Evolutionary conservation across 2,888 invertebrate species (phyloP).

Genomic region (Peribatodes rhomboidaria): DNA sequence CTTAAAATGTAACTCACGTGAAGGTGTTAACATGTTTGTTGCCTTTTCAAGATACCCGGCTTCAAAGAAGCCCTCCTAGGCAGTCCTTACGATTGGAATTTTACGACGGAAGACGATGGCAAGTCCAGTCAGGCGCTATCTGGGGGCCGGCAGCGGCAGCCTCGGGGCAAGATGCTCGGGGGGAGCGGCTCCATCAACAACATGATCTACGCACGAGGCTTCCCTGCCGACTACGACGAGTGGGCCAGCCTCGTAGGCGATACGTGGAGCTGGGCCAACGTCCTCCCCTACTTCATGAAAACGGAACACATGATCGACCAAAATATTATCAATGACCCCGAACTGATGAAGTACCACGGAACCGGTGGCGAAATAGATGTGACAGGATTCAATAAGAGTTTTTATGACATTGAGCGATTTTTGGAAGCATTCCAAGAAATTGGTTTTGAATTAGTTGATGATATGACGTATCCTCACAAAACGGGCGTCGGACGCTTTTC

Average conservation of each 20-base stretch:
- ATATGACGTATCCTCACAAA: slow-evolving; percentile 71
- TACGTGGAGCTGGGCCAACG: slow-evolving; percentile 70
- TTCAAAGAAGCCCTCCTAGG: slow-evolving; percentile 58
- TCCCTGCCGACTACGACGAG: slow-evolving; percentile 71
- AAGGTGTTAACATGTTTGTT: not conserved
- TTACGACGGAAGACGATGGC: slow-evolving; percentile 65
- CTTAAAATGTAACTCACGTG: not conserved
- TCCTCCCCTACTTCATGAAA: slow-evolving; percentile 72
- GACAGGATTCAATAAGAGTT: slow-evolving; percentile 55
- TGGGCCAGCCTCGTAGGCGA: slow-evolving; percentile 66
- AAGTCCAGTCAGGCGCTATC: slow-evolving; percentile 65
- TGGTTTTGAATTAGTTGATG: slow-evolving; percentile 66
- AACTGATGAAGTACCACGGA: slow-evolving; percentile 66
- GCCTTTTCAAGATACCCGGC: slow-evolving; percentile 65
- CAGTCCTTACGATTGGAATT: slow-evolving; percentile 74
- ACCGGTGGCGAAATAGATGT: slow-evolving; percentile 71
- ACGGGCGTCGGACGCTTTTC: slow-evolving; percentile 75
- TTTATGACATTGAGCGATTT: slow-evolving; percentile 55
- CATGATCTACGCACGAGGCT: slow-evolving; percentile 77
- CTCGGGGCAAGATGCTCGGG: slow-evolving; percentile 74
- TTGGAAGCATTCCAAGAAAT: slow-evolving; percentile 69
- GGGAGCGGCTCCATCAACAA: slow-evolving; percentile 75
- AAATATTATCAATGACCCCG: slow-evolving; percentile 61
- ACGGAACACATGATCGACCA: slow-evolving; percentile 72
- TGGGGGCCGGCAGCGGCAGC: slow-evolving; percentile 65